Percentiles rank a stretch among this genome's conserved stretches.
phyloP scores from a whole-genome alignment of 2,797 vertebrate species.

The Gymnothorax javanicus region DNA sequence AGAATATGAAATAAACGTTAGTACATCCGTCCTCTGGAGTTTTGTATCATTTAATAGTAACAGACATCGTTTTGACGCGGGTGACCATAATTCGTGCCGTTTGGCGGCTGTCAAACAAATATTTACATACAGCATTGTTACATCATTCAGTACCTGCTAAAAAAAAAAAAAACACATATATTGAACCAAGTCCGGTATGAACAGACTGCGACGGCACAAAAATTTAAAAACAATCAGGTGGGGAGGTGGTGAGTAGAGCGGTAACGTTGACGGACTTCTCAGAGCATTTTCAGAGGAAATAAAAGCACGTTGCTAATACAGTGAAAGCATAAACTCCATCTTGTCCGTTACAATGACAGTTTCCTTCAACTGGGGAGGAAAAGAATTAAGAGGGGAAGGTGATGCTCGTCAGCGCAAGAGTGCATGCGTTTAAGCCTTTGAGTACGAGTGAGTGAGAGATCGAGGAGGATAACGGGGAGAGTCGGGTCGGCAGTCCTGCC shows the following conservation, averaged over 20 bases:
- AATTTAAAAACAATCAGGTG: constrained; percentile 41
- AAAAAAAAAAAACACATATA: constrained; percentile 71
- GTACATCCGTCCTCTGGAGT: constrained; percentile 84
- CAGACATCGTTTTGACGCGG: constrained; percentile 67
- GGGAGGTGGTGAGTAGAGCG: background rate
- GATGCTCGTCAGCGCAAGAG: background rate
- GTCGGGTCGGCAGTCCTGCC: background rate
- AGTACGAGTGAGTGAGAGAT: background rate
- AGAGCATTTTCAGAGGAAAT: constrained; percentile 87
- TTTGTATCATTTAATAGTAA: constrained; percentile 90
- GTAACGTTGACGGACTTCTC: constrained; percentile 83
- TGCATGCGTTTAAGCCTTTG: constrained; percentile 18
- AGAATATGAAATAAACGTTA: constrained; percentile 79
- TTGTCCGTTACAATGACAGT: constrained; percentile 71
- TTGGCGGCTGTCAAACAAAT: constrained; percentile 90
- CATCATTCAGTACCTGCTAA: constrained; percentile 98
- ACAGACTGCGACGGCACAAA: constrained; percentile 84
- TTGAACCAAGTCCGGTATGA: constrained; percentile 87
- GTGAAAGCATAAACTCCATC: constrained; percentile 92
- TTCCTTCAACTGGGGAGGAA: constrained; percentile 71
- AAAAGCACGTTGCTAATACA: constrained; percentile 98
- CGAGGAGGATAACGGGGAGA: background rate
- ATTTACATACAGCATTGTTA: constrained; percentile 88
- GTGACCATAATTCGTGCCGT: constrained; percentile 92
- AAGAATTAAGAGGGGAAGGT: constrained; percentile 45